Percentiles rank a stretch among this genome's conserved stretches.
These are phyloP conservation scores for Tupaia tana DNA, from an alignment of 2,113 vertebrate genomes.

Conservation along the genomic window DNA sequence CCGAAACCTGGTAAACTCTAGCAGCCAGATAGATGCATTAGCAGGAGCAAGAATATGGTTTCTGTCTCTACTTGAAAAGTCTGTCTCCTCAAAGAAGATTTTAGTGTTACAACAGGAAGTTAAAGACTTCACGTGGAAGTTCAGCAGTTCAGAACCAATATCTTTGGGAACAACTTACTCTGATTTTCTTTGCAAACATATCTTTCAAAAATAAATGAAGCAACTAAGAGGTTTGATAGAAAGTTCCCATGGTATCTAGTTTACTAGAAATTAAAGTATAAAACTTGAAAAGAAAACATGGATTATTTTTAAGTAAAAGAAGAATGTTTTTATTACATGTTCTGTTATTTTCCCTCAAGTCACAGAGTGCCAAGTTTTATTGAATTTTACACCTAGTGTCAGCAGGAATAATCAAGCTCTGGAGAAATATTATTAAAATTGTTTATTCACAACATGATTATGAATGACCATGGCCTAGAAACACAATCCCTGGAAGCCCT, in stretches of 20 bases:
- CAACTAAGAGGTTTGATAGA: background rate
- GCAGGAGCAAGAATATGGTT: background rate
- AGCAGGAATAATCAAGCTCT: too few relatives aligned
- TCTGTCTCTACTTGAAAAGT: background rate
- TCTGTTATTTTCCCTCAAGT: background rate
- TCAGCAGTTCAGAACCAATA: background rate
- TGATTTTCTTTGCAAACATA: constrained; percentile 16
- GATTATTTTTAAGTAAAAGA: constrained; percentile 43
- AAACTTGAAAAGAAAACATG: background rate
- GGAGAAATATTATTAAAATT: too few relatives aligned
- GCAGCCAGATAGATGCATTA: background rate
- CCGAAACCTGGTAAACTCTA: background rate
- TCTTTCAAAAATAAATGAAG: background rate
- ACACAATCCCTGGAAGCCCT: too few relatives aligned
- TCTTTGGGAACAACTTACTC: background rate
- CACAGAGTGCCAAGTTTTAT: background rate
- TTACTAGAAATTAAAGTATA: constrained; percentile 35
- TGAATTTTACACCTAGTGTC: background rate
- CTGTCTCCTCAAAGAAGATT: background rate
- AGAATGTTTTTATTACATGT: constrained; percentile 12
- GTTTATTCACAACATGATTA: too few relatives aligned
- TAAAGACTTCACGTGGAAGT: background rate
- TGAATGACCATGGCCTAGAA: too few relatives aligned
- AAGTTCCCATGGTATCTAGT: background rate
- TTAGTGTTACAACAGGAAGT: background rate